These are phyloP conservation scores for Serripes groenlandicus DNA, from an alignment of 2,888 invertebrate genomes.

Conservation along the genomic window DNA sequence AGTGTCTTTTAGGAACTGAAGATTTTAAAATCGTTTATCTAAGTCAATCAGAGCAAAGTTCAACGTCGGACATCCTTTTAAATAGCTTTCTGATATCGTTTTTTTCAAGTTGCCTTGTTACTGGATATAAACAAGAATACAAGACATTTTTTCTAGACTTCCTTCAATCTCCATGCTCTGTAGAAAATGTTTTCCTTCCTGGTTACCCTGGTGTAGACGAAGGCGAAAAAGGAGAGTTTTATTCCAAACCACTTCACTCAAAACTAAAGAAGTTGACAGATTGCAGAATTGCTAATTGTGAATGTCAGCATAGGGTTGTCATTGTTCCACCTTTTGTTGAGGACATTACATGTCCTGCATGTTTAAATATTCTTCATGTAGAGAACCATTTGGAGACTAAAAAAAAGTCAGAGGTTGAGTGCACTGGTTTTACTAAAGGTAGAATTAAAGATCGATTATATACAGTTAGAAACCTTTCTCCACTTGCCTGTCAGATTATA, in stretches of 20 bases:
- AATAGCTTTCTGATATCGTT: conserved; percentile 24
- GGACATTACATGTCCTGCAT: neutral
- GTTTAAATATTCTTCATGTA: neutral
- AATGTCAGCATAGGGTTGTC: neutral
- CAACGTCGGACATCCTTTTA: conserved; percentile 17
- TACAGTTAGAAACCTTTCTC: conserved; percentile 31
- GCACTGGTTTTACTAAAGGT: neutral
- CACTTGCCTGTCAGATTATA: conserved; percentile 20
- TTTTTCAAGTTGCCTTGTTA: neutral
- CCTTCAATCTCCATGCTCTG: neutral
- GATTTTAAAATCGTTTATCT: conserved; percentile 38
- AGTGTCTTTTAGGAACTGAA: conserved; percentile 37
- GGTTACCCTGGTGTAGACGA: too few relatives aligned
- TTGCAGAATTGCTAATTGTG: neutral
- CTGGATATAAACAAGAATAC: neutral
- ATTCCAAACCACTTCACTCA: too few relatives aligned
- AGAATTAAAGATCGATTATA: neutral
- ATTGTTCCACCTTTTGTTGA: neutral
- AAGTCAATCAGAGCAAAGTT: conserved; percentile 23
- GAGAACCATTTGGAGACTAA: neutral
- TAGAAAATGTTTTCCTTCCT: too few relatives aligned
- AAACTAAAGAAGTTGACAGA: too few relatives aligned
- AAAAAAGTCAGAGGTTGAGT: neutral
- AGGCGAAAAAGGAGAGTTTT: too few relatives aligned
- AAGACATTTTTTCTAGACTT: conserved; percentile 15